Evolutionary conservation across 2,888 invertebrate species (phyloP), one percentile per base, ranked within the genome.

Genomic region (Agonopterix heracliana): DNA sequence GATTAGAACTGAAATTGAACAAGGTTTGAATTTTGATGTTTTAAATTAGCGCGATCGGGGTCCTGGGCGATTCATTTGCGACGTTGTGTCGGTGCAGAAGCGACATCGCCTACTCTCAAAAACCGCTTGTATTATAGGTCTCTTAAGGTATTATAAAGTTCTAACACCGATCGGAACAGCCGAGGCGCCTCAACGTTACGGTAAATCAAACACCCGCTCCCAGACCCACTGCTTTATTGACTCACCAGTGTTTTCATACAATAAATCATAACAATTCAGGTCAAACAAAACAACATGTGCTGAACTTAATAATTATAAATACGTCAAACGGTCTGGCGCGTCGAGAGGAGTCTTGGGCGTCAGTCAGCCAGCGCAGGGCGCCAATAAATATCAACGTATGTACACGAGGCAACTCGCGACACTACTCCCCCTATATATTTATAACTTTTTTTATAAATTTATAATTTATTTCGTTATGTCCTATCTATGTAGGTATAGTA

Each of bases 191-290:
- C 17, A 26, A 26, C 26, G 26, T 38, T 38, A 38, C 38, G 38
- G 70, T 74, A 85, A 87, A 87, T 86, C 74, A 86, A 86, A 85
- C 85, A 84, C 76, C 76, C 70, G 68, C 71, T 85, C 87, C 88
- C 88, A 85, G 85, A 87, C 87, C 88, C 88, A 88, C 87, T 83
- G 83, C 82, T 89, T 89, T 87, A 88, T 89, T 88, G 87, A 89
- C 88, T 87, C 74, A 86, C 86, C 89, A 87, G 86, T 82, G 85
- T 86, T 82, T 81, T 79, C 79, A 81, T 88, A 89, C 86, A 88
- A 85, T 84, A 84, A 87, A 87, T 87, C 84, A 88, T 87, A 88
- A 86, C 87, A 87, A 84, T 82, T 83, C 81, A 81, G 78, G 82
- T 84, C 83, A 83, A 88, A 88, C 85, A 86, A 87, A 87, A 86